Conservation (phyloP, 1,140 invertebrate genomes). For the Atta colombica region DNA sequence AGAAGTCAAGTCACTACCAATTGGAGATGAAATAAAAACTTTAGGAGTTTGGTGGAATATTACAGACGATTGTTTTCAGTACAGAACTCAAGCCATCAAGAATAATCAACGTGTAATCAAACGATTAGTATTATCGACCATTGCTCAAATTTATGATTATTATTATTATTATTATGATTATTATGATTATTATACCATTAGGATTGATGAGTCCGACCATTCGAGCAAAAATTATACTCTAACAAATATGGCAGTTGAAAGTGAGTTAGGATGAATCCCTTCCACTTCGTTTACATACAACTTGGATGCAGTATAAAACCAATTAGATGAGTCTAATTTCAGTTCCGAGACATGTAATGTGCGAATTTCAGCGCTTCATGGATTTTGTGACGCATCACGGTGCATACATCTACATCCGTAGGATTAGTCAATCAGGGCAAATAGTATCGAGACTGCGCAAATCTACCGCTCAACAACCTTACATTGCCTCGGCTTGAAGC, state of each 20-base stretch:
- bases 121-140: not conserved
- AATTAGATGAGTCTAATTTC: not conserved
- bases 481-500: no score
- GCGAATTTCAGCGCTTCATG: no score
- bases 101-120: not conserved
- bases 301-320: not conserved
- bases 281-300: not conserved
- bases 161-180: no score
- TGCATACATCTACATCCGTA: no score
- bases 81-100: no score
- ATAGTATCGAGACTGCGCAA: no score
- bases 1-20: no score
- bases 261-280: not conserved
- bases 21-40: not conserved
- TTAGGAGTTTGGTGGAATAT: not conserved
- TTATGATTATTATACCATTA: not conserved
- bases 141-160: not conserved
- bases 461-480: no score
- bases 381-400: no score
- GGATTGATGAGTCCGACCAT: not conserved
- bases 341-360: no score
- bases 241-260: not conserved
- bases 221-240: not conserved
- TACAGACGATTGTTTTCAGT: not conserved
- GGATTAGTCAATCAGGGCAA: no score